A percentile compares a stretch with the other conserved stretches of the same genome.
These are phyloP conservation scores for Hipposideros armiger DNA, from an alignment of 2,113 vertebrate genomes.

Conservation along the genomic window DNA sequence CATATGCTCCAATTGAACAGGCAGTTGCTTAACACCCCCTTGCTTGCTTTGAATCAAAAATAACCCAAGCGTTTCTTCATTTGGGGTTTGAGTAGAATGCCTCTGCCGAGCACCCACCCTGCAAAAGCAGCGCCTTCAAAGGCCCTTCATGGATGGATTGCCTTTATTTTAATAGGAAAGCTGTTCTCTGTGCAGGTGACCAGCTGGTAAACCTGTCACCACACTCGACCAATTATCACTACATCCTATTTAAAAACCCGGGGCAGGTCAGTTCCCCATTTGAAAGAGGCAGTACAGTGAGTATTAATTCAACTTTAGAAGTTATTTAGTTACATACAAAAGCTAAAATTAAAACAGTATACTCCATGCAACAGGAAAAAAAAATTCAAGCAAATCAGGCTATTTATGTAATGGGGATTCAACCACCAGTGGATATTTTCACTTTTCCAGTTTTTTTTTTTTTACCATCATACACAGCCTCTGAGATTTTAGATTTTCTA, in stretches of 20 bases:
- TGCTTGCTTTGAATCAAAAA: constrained; percentile 78
- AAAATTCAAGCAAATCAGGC: neutral
- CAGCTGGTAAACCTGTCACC: constrained; percentile 70
- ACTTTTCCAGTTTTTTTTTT: neutral
- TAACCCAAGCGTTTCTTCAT: constrained; percentile 70
- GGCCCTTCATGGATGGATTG: constrained; percentile 76
- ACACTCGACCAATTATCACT: constrained; percentile 52
- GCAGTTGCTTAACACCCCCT: constrained; percentile 66
- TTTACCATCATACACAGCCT: neutral
- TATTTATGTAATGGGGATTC: neutral
- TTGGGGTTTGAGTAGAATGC: constrained; percentile 51
- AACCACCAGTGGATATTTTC: neutral
- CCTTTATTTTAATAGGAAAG: constrained; percentile 74
- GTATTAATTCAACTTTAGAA: constrained; percentile 40
- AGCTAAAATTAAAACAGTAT: neutral
- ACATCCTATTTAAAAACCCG: constrained; percentile 55
- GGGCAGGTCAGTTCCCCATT: constrained; percentile 41
- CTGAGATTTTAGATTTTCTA: neutral
- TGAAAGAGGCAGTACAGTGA: constrained; percentile 39
- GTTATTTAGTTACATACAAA: constrained; percentile 31
- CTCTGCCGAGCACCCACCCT: constrained; percentile 38
- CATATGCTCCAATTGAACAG: constrained; percentile 50
- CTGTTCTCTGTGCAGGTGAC: constrained; percentile 68
- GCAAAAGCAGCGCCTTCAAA: constrained; percentile 56
- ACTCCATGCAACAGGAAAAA: neutral